Conservation (phyloP, 2,113 vertebrate genomes). For the Scopus umbretta region DNA sequence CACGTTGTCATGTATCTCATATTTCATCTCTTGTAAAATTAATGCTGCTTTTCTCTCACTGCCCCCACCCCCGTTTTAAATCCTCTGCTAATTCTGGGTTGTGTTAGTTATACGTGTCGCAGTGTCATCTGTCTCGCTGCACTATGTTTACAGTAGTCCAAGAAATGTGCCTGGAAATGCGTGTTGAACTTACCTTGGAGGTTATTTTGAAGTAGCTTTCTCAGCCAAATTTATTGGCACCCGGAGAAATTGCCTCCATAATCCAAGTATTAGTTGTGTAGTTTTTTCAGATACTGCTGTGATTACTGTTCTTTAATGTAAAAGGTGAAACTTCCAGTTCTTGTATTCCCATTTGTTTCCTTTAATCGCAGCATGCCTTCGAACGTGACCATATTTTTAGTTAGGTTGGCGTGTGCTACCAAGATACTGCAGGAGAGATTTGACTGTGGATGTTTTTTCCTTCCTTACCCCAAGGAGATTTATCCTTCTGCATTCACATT, state of each 20-base stretch:
- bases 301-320: not conserved
- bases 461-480: not conserved
- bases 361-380: not conserved
- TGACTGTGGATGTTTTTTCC: not conserved
- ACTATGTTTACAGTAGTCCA: not conserved
- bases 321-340: not conserved
- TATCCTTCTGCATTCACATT: not conserved
- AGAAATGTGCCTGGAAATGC: not conserved
- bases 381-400: not conserved
- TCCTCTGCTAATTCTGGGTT: not conserved
- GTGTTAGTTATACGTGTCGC: not conserved
- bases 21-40: not conserved
- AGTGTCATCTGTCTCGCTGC: not conserved
- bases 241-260: slow-evolving; percentile 5
- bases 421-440: not conserved
- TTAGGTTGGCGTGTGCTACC: not conserved
- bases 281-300: not conserved
- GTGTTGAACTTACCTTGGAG: not conserved
- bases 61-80: not conserved
- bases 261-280: not conserved
- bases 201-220: not conserved
- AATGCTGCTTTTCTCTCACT: not conserved
- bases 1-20: fast-evolving
- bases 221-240: not conserved
- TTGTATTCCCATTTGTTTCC: not conserved